Conservation (phyloP, 2,113 vertebrate species). For the Caloenas nicobarica region DNA sequence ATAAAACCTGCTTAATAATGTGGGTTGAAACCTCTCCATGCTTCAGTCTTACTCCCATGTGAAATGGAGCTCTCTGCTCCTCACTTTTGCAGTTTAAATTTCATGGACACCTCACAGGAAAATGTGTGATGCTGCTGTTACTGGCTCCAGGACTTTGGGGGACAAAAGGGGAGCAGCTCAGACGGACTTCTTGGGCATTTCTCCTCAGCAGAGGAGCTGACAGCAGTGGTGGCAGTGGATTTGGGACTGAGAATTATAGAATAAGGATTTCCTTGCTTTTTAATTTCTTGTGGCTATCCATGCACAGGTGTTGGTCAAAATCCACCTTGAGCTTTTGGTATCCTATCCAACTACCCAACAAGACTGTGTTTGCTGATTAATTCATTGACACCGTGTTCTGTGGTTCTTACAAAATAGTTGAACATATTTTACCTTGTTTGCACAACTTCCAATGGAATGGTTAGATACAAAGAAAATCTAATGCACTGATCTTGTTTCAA, state of each 20-base stretch:
- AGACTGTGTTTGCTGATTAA: background rate
- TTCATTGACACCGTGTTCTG: background rate
- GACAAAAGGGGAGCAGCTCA: background rate
- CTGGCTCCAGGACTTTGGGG: background rate
- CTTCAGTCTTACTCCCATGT: background rate
- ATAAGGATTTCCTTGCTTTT: background rate
- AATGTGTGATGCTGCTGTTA: background rate
- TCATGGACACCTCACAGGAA: background rate
- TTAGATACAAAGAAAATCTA: background rate
- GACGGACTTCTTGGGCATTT: background rate
- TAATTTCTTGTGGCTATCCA: background rate
- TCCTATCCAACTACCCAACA: background rate
- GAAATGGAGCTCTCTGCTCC: background rate
- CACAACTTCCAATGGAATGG: background rate
- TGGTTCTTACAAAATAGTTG: rapidly evolving
- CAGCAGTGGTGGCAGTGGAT: background rate
- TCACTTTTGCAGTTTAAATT: background rate
- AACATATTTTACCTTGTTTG: background rate
- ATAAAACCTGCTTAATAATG: background rate
- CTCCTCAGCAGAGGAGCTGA: background rate
- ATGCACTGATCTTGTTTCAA: background rate
- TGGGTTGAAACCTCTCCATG: background rate
- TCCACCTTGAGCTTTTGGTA: background rate
- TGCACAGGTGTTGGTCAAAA: background rate
- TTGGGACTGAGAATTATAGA: background rate